A percentile compares a stretch with the other conserved stretches of the same genome.
Evolutionary conservation across 2,113 vertebrate genomes (phyloP).

Genomic region (Neodon shergylaensis): DNA sequence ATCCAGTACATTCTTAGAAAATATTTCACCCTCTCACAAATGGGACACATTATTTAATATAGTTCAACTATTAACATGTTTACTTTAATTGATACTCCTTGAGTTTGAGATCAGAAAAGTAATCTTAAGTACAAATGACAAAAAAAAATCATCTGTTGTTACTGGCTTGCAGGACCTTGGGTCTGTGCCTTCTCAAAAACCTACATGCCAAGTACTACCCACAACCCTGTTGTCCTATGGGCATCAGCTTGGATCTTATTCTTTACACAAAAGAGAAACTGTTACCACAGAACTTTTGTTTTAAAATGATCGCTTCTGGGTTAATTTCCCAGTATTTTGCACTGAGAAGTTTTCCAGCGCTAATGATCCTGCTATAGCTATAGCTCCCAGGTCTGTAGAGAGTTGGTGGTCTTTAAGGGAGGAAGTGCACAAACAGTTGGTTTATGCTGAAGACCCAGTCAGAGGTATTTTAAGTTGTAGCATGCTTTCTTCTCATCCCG

Average conservation of each 20-base stretch:
- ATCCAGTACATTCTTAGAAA: neutral
- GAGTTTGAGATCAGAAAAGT: neutral
- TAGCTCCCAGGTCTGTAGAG: neutral
- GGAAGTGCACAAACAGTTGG: neutral
- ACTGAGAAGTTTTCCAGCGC: neutral
- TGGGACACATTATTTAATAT: neutral
- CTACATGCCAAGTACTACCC: neutral
- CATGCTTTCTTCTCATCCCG: neutral
- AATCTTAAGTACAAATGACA: neutral
- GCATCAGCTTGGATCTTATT: neutral
- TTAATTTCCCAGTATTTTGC: conserved; percentile 45
- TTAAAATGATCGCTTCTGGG: neutral
- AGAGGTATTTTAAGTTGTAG: conserved; percentile 31
- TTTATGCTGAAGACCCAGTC: neutral
- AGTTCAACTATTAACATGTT: neutral
- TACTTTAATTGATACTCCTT: neutral
- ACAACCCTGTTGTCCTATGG: neutral
- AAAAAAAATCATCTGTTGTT: neutral
- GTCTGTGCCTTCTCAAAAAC: neutral
- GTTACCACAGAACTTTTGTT: neutral
- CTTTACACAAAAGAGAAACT: neutral
- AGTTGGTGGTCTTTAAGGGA: conserved; percentile 1
- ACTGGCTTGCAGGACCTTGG: neutral
- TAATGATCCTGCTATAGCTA: neutral
- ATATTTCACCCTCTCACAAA: neutral